phyloP scores from a whole-genome alignment of 1,140 invertebrate genomes.

The Drusus annulatus region DNA sequence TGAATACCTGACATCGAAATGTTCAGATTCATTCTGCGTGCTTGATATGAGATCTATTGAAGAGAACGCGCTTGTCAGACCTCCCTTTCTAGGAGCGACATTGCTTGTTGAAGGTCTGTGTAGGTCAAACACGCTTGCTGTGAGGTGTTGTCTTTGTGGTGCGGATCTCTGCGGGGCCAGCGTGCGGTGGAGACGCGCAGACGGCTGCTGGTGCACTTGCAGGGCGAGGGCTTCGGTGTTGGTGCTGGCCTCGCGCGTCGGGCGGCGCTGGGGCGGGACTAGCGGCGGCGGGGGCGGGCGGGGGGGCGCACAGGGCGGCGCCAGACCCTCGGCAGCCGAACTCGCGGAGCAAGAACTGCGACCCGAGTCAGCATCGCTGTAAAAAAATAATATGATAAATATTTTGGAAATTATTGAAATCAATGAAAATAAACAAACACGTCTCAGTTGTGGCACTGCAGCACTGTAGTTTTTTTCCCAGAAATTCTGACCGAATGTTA shows the following conservation, averaged over 20 bases:
- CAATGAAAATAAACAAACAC: too few relatives aligned
- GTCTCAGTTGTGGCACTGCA: too few relatives aligned
- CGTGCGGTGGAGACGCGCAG: background rate
- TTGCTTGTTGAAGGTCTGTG: constrained; percentile 33
- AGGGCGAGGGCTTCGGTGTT: constrained; percentile 68
- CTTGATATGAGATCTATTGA: constrained; percentile 68
- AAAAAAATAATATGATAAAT: constrained; percentile 34
- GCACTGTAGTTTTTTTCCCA: too few relatives aligned
- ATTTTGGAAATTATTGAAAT: too few relatives aligned
- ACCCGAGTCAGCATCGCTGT: constrained; percentile 69
- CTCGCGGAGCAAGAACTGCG: constrained; percentile 69
- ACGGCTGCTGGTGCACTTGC: constrained; percentile 65
- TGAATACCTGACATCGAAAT: background rate
- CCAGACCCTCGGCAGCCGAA: constrained; percentile 63
- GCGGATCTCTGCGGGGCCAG: constrained; percentile 13
- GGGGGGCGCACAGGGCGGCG: constrained; percentile 60
- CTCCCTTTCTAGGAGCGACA: constrained; percentile 62
- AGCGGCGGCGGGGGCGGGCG: constrained; percentile 52
- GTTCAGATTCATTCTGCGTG: constrained; percentile 62
- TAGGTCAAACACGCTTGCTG: constrained; percentile 48
- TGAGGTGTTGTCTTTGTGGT: constrained; percentile 31
- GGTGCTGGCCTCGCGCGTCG: constrained; percentile 66
- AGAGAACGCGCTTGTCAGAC: constrained; percentile 69
- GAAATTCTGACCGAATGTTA: too few relatives aligned
- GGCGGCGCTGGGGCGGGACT: constrained; percentile 58